Evolutionary conservation across 2,113 vertebrate species (phyloP).

Genomic region (Passer montanus): DNA sequence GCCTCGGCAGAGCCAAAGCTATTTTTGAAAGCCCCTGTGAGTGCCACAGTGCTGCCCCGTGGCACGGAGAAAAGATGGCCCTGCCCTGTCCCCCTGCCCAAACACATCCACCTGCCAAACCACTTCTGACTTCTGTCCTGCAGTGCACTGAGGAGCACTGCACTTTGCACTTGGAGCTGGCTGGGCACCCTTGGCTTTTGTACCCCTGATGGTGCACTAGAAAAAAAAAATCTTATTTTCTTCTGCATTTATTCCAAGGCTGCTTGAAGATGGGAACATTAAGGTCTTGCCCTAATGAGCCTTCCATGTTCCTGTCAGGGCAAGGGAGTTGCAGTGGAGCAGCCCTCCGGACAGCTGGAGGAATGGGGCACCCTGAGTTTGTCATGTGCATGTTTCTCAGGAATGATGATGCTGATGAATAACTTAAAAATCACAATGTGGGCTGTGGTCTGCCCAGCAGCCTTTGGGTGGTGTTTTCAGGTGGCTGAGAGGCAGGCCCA

Average conservation of each 20-base stretch:
- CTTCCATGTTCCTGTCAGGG: background rate
- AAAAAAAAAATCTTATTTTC: background rate
- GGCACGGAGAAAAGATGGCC: accelerated
- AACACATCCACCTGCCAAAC: accelerated
- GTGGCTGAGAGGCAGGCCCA: background rate
- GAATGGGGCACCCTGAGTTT: accelerated
- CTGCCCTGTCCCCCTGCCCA: accelerated
- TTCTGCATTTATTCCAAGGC: background rate
- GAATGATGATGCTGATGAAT: background rate
- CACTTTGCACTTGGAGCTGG: background rate
- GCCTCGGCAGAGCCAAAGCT: background rate
- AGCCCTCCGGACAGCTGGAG: background rate
- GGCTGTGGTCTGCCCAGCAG: background rate
- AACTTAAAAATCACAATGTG: background rate
- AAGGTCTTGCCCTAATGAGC: accelerated
- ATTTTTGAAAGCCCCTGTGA: accelerated
- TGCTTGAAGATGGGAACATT: background rate
- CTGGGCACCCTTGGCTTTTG: background rate
- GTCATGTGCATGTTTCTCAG: accelerated
- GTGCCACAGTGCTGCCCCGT: background rate
- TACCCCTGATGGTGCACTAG: background rate
- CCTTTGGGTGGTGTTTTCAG: background rate
- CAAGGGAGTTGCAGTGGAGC: background rate
- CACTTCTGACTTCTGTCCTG: background rate
- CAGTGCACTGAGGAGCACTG: accelerated